Conservation (phyloP, 2,888 invertebrate genomes). For the Leptinotarsa tumamoca region DNA sequence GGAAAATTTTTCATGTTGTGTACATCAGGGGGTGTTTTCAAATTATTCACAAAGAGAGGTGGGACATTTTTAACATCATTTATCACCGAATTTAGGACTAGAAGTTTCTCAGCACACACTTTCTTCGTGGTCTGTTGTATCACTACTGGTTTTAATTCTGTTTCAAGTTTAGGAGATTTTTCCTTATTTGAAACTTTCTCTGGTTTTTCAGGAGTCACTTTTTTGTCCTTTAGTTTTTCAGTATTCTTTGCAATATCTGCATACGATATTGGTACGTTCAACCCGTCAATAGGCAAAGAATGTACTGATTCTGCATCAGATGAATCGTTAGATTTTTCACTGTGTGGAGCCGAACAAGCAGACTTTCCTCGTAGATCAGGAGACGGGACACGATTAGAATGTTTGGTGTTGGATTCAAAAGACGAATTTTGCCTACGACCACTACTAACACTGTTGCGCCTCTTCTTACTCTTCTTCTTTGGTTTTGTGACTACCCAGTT, state of each 20-base stretch:
- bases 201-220: conserved; percentile 51
- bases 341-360: conserved; percentile 84
- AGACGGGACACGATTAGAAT: conserved; percentile 53
- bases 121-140: conserved; percentile 23
- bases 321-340: conserved; percentile 85
- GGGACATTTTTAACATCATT: conserved; percentile 20
- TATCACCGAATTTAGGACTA: conserved; percentile 24
- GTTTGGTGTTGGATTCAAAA: conserved; percentile 33
- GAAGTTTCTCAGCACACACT: conserved; percentile 24
- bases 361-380: conserved; percentile 71
- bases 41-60: conserved; percentile 10
- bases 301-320: conserved; percentile 88
- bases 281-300: conserved; percentile 77
- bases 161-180: conserved; percentile 41
- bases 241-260: conserved; percentile 82
- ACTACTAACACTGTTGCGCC: conserved; percentile 69
- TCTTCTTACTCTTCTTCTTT: conserved; percentile 83
- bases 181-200: conserved; percentile 50
- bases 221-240: conserved; percentile 57
- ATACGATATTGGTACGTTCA: conserved; percentile 71
- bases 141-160: conserved; percentile 30
- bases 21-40: conserved; percentile 28
- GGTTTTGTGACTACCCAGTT: conserved; percentile 88
- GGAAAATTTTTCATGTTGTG: conserved; percentile 27
- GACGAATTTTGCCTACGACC: conserved; percentile 41